Conservation (phyloP, 2,113 vertebrate species). For the Neogobius melanostomus region DNA sequence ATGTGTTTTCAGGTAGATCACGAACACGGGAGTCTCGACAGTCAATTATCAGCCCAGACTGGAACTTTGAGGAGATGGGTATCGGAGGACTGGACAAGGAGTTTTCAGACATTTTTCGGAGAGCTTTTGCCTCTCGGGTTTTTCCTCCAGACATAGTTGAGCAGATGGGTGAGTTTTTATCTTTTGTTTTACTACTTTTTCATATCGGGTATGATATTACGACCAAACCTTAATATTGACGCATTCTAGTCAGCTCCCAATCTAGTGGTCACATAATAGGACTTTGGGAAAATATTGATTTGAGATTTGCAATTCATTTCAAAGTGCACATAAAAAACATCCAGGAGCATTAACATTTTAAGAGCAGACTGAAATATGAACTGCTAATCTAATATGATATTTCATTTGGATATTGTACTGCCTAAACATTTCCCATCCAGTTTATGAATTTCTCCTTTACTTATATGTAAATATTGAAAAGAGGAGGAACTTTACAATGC, state of each 20-base stretch:
- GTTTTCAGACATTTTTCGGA: constrained; percentile 94
- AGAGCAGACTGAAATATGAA: too few species aligned
- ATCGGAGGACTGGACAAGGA: constrained; percentile 97
- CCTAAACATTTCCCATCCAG: too few species aligned
- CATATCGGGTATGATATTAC: too few species aligned
- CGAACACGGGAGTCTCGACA: constrained; percentile 92
- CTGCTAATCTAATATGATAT: too few species aligned
- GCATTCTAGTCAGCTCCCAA: too few species aligned
- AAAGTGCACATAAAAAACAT: too few species aligned
- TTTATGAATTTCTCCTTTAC: not conserved
- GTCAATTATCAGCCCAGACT: constrained; percentile 98
- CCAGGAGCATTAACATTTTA: too few species aligned
- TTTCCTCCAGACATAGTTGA: constrained; percentile 97
- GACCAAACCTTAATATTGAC: too few species aligned
- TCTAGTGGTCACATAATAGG: too few species aligned
- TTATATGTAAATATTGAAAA: not conserved
- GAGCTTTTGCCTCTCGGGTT: constrained; percentile 95
- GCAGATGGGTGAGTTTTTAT: constrained; percentile 88
- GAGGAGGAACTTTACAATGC: not conserved
- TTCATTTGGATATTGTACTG: not conserved
- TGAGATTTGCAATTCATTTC: too few species aligned
- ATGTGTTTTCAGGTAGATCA: constrained; percentile 81
- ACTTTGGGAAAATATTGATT: too few species aligned
- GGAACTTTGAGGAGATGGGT: constrained; percentile 99
- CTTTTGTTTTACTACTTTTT: not conserved